Percentiles rank a stretch among this genome's conserved stretches.
Evolutionary conservation across 2,888 invertebrate genomes (phyloP).

Genomic region (Athalia rosae): DNA sequence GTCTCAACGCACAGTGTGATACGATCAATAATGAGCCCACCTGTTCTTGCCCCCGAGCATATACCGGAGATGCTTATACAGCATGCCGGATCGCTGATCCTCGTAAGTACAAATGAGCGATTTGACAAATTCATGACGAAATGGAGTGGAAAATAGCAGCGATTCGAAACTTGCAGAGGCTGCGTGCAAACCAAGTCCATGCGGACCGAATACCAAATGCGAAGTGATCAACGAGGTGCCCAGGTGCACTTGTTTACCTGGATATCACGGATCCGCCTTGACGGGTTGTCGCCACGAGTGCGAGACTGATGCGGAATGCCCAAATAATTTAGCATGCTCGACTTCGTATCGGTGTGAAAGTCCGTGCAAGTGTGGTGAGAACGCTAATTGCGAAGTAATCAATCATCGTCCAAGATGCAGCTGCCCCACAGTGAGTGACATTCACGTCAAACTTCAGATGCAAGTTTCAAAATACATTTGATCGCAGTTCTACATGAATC

Average conservation of each 20-base stretch:
- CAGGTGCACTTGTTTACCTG: slow-evolving; percentile 86
- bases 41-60: slow-evolving; percentile 86
- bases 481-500: slow-evolving; percentile 5
- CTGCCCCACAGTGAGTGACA: slow-evolving; percentile 82
- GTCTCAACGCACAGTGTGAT: slow-evolving; percentile 85
- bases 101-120: slow-evolving; percentile 75
- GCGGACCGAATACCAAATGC: slow-evolving; percentile 88
- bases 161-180: slow-evolving; percentile 77
- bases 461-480: not conserved
- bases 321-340: slow-evolving; percentile 81
- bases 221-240: slow-evolving; percentile 85
- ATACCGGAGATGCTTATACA: slow-evolving; percentile 86
- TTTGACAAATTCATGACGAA: not conserved
- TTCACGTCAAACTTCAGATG: not conserved
- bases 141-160: slow-evolving; percentile 20
- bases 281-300: slow-evolving; percentile 89
- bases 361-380: slow-evolving; percentile 87
- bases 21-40: slow-evolving; percentile 86
- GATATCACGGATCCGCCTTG: slow-evolving; percentile 86
- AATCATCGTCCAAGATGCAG: slow-evolving; percentile 87
- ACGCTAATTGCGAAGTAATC: slow-evolving; percentile 85
- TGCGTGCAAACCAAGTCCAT: slow-evolving; percentile 88
- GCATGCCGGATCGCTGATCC: slow-evolving; percentile 85
- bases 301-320: slow-evolving; percentile 85
- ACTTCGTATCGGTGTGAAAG: slow-evolving; percentile 84